phyloP scores from a whole-genome alignment of 2,888 invertebrate genomes.

The Pseudanteris insignis region DNA sequence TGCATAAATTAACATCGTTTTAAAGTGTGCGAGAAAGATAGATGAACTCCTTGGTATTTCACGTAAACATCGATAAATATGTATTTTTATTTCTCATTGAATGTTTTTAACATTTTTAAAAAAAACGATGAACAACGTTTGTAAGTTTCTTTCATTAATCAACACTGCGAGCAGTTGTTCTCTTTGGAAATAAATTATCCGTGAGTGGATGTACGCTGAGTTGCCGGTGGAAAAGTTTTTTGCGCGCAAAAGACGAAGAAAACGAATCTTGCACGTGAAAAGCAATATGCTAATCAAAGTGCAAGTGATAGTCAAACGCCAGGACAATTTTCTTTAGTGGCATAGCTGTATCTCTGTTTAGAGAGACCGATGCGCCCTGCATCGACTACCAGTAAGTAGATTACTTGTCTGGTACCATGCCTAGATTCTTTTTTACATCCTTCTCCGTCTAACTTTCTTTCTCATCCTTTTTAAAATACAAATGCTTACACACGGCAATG shows the following conservation, averaged over 20 bases:
- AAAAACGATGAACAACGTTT: too few species aligned
- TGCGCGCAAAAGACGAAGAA: not conserved
- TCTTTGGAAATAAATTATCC: too few species aligned
- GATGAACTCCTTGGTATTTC: too few species aligned
- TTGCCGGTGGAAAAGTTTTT: too few species aligned
- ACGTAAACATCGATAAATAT: too few species aligned
- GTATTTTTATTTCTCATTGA: not conserved
- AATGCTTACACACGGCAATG: slow-evolving; percentile 11
- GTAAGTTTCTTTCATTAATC: too few species aligned
- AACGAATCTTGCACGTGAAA: slow-evolving; percentile 25
- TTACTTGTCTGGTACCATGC: slow-evolving; percentile 48
- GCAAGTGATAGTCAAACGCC: slow-evolving; percentile 50
- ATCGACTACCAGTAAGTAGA: slow-evolving; percentile 53
- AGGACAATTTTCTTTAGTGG: slow-evolving; percentile 51
- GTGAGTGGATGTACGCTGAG: too few species aligned
- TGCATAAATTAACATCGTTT: too few species aligned
- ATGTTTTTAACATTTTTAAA: too few species aligned
- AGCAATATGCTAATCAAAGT: slow-evolving; percentile 57
- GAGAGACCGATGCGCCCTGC: slow-evolving; percentile 37
- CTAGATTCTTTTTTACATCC: slow-evolving; percentile 37
- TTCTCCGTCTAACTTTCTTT: slow-evolving; percentile 15
- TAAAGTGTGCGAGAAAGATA: too few species aligned
- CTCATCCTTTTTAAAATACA: slow-evolving; percentile 15
- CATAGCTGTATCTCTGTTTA: slow-evolving; percentile 45
- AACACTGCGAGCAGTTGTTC: not conserved